A percentile compares a stretch with the other conserved stretches of the same genome.
phyloP scores from a whole-genome alignment of 2,113 vertebrate species.

The Vicugna pacos region DNA sequence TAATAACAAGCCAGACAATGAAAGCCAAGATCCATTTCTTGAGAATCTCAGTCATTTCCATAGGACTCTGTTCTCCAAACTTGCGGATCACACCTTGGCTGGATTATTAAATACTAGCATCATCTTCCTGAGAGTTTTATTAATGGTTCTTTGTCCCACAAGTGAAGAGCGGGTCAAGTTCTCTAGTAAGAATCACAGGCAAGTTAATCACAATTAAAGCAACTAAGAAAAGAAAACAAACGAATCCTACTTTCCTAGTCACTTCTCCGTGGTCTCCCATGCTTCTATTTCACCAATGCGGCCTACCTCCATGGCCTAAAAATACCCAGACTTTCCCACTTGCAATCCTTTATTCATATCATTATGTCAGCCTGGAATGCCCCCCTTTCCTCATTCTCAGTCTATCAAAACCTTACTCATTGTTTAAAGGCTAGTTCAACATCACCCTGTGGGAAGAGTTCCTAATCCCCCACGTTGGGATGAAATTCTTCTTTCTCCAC shows the following conservation, averaged over 20 bases:
- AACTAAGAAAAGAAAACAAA: background rate
- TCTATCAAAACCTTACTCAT: constrained; percentile 3
- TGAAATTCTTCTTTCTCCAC: background rate
- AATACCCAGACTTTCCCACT: constrained; percentile 35
- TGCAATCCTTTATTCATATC: background rate
- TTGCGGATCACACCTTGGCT: background rate
- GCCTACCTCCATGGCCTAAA: background rate
- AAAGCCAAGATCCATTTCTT: constrained; percentile 20
- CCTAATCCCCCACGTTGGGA: background rate
- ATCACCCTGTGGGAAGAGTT: background rate
- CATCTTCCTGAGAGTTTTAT: background rate
- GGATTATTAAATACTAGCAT: background rate
- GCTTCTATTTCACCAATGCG: background rate
- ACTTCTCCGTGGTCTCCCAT: background rate
- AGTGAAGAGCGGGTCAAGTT: background rate
- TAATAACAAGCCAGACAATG: background rate
- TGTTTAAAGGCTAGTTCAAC: background rate
- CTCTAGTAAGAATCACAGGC: background rate
- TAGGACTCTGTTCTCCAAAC: background rate
- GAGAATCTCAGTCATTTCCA: background rate
- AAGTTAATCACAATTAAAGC: background rate
- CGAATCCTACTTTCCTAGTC: background rate
- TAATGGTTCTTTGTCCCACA: background rate
- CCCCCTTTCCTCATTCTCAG: background rate
- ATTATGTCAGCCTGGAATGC: background rate